phyloP scores from a whole-genome alignment of 2,888 invertebrate genomes.

The Torymus auratus region DNA sequence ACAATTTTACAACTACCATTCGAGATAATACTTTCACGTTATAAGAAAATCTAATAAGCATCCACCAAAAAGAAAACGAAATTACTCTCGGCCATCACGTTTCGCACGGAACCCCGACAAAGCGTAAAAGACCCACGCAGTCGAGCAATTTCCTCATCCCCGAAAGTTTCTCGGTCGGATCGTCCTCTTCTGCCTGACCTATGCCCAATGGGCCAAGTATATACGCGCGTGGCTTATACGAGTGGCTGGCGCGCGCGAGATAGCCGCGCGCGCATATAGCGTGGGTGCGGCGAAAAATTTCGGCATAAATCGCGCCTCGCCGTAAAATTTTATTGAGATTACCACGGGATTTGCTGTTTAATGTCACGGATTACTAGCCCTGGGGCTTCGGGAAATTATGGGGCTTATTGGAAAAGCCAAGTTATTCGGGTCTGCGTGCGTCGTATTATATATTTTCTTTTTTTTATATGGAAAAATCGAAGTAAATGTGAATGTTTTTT shows the following conservation, averaged over 20 bases:
- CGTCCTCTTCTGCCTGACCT: constrained; percentile 72
- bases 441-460: no score
- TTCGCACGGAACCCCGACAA: no score
- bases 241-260: neutral
- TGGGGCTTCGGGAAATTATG: constrained; percentile 8
- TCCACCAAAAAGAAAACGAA: no score
- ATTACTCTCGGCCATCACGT: no score
- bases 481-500: no score
- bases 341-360: constrained; percentile 47
- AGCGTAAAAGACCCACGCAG: no score
- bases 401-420: constrained; percentile 36
- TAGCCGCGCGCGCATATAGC: neutral
- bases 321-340: constrained; percentile 58
- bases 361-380: constrained; percentile 42
- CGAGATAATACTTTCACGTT: no score
- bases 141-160: neutral
- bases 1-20: no score
- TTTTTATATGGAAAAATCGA: no score
- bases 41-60: no score
- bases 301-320: constrained; percentile 44
- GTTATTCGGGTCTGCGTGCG: neutral
- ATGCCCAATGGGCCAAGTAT: constrained; percentile 72
- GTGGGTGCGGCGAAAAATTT: constrained; percentile 37
- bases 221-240: neutral
- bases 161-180: neutral